Base-by-base conservation (phyloP, 2,113 vertebrate genomes). In the Limanda limanda region DNA sequence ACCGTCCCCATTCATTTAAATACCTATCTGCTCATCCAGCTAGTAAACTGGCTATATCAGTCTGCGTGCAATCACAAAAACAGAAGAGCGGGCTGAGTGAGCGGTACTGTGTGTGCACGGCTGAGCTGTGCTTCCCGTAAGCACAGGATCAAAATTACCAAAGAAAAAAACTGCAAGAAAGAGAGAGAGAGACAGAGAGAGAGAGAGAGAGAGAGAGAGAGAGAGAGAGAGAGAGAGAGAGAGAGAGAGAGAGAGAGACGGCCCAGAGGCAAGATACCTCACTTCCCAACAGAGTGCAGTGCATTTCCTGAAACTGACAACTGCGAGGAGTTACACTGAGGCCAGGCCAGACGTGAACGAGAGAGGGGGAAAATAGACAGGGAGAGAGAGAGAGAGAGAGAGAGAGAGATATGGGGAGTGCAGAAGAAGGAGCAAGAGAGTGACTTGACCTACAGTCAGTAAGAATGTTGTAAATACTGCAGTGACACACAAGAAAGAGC, bases 231-330 rank as follows among this genome's bases (percentile, higher is more conserved):
- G 51, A n/a, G 51, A 52, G 51, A 52, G 51, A 52, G 51, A 52
- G 51, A 52, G 51, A 52, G 51, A 52, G 51, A 52, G 55, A 63
- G 54, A 55, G 12, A 57, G 6, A 45, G 52, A 70, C 70, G 67
- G 85, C 82, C 71, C 74, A 31, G 77, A 87, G 79, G 75, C 81
- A 79, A 18, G 85, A 87, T 82, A 88, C 83, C 79, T 90, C 92
- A 90, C 88, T 91, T 93, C 91, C 92, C 87, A 92, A 91, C 87
- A 92, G 81, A 84, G 81, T 27, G 24, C 79, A 64, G 73, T 78
- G 84, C 82, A 88, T 90, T 93, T 94, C 92, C 93, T 93, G 91
- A 93, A 89, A 91, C 81, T 76, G 90, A 92, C 91, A 91, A 91
- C 88, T 87, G 70, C 47, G 68, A 86, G 37, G 75, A 77, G 71